A percentile compares a stretch with the other conserved stretches of the same genome.
phyloP scores from a whole-genome alignment of 2,113 vertebrate species.

The Mus musculus region DNA sequence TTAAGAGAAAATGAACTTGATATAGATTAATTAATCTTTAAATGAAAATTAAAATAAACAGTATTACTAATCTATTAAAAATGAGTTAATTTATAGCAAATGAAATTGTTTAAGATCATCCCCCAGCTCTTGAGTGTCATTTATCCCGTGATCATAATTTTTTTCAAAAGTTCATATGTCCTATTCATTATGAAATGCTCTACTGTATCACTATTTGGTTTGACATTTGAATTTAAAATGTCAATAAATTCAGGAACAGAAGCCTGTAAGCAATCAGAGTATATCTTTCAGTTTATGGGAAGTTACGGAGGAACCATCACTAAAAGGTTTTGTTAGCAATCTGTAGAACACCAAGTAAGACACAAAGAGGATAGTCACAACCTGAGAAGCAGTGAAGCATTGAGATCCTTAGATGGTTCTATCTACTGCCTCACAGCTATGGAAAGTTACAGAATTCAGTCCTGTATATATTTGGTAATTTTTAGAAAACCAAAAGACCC shows the following conservation, averaged over 20 bases:
- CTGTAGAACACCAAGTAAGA: constrained; percentile 55
- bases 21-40: not conserved
- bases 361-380: not conserved
- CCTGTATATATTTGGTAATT: not conserved
- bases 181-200: constrained; percentile 63
- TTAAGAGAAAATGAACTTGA: not conserved
- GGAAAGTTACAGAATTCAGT: not conserved
- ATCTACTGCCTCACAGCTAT: not conserved
- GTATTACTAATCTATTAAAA: not conserved
- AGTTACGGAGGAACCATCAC: not conserved
- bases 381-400: not conserved
- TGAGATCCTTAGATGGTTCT: not conserved
- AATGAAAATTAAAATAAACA: not conserved
- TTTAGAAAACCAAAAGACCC: not conserved
- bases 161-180: constrained; percentile 54
- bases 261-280: not conserved
- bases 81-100: not conserved
- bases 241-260: constrained; percentile 50
- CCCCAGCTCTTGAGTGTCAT: constrained; percentile 24
- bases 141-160: constrained; percentile 17
- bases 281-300: constrained; percentile 49
- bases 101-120: not conserved
- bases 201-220: constrained; percentile 50
- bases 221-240: constrained; percentile 78
- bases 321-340: constrained; percentile 55